These are phyloP conservation scores for Gymnocypris eckloni DNA, from an alignment of 2,797 vertebrate genomes.

Conservation along the genomic window DNA sequence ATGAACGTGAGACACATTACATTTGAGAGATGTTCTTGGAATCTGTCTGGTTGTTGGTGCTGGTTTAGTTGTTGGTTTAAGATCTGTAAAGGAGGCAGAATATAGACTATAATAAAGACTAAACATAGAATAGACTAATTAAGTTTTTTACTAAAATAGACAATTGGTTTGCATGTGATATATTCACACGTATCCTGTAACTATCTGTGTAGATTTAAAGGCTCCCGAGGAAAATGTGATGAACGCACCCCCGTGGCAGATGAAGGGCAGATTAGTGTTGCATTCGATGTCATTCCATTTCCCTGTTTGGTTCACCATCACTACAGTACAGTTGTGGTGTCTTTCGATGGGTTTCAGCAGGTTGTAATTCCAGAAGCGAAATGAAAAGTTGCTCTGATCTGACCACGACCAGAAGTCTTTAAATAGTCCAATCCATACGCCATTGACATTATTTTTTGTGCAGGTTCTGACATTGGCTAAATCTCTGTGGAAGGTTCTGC, in stretches of 20 bases:
- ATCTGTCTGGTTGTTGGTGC: neutral
- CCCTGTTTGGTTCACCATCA: slow-evolving; percentile 51
- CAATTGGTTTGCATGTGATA: neutral
- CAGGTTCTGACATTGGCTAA: slow-evolving; percentile 66
- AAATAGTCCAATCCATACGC: slow-evolving; percentile 72
- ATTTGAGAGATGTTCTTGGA: neutral
- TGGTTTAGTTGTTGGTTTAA: slow-evolving; percentile 15
- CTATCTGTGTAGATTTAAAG: neutral
- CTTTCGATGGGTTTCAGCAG: slow-evolving; percentile 24
- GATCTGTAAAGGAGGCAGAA: neutral
- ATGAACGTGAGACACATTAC: neutral
- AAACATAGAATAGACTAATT: neutral
- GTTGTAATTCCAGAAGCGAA: slow-evolving; percentile 64
- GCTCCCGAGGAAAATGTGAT: neutral
- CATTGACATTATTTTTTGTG: slow-evolving; percentile 61
- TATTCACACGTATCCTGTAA: neutral
- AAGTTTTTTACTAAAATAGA: neutral
- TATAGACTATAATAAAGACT: neutral
- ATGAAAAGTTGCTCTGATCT: slow-evolving; percentile 67
- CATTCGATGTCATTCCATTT: slow-evolving; percentile 69
- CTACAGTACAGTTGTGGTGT: slow-evolving; percentile 58
- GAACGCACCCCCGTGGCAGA: slow-evolving; percentile 70
- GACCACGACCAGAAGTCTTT: slow-evolving; percentile 75
- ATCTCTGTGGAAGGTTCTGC: slow-evolving; percentile 63
- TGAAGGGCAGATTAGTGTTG: neutral